Evolutionary conservation across 2,113 vertebrate species (phyloP).

Genomic region (Phyllopteryx taeniolatus): DNA sequence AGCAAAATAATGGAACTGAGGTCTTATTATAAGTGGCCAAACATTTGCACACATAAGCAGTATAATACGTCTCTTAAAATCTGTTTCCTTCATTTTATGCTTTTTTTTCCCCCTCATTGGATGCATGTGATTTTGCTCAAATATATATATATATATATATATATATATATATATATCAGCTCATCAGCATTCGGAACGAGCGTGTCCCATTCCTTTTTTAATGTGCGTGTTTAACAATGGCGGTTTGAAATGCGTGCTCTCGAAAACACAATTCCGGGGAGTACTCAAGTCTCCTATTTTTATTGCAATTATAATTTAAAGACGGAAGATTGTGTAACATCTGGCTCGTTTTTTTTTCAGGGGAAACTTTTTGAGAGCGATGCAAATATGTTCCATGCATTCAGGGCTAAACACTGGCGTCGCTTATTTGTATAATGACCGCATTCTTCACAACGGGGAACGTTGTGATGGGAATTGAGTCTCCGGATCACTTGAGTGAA

Average conservation of each 20-base stretch:
- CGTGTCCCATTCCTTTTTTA: conserved; percentile 30
- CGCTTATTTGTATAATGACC: neutral
- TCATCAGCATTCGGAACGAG: conserved; percentile 55
- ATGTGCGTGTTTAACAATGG: neutral
- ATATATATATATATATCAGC: neutral
- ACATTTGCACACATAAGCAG: no score
- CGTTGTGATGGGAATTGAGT: neutral
- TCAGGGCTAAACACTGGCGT: neutral
- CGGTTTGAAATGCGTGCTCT: neutral
- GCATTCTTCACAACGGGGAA: neutral
- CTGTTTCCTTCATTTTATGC: no score
- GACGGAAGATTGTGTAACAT: conserved; percentile 28
- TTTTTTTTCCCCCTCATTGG: no score
- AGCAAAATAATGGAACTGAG: no score
- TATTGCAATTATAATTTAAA: conserved; percentile 13
- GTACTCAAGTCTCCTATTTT: conserved; percentile 4
- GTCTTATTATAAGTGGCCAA: no score
- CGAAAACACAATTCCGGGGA: neutral
- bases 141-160: no score
- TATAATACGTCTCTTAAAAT: no score
- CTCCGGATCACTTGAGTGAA: conserved; percentile 1
- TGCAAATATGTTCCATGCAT: conserved; percentile 42
- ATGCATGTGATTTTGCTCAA: no score
- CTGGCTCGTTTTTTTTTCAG: conserved; percentile 22
- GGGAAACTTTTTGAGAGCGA: conserved; percentile 37